Conservation (phyloP, 2,113 vertebrate species). For the Falco punctatus region DNA sequence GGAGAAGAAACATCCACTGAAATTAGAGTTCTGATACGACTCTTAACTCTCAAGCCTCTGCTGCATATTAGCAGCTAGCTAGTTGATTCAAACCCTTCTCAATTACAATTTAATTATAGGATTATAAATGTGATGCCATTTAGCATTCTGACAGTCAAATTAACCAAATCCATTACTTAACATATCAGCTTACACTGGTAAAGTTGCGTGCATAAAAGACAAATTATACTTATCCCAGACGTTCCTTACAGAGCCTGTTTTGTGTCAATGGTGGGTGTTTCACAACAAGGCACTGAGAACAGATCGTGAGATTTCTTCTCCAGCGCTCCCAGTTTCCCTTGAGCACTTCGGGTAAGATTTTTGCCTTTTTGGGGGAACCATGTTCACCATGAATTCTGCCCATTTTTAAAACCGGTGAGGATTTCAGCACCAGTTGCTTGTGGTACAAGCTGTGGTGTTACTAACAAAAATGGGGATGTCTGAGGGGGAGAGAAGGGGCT, state of each 20-base stretch:
- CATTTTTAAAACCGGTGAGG: neutral
- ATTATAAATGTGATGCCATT: conserved; percentile 8
- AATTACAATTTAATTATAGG: conserved; percentile 10
- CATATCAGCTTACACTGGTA: neutral
- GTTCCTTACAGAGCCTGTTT: neutral
- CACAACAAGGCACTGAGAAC: neutral
- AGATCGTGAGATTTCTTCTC: neutral
- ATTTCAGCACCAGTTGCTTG: neutral
- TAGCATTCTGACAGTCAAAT: conserved; percentile 40
- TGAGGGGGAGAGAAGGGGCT: neutral
- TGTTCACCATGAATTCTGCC: neutral
- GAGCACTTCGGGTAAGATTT: neutral
- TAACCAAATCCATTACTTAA: conserved; percentile 18
- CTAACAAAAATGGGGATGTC: neutral
- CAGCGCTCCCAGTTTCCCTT: neutral
- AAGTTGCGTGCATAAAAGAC: neutral
- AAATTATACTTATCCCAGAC: neutral
- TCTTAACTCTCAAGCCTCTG: neutral
- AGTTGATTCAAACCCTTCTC: neutral
- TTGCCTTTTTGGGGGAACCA: neutral
- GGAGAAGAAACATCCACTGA: neutral
- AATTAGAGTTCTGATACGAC: neutral
- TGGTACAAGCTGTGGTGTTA: neutral
- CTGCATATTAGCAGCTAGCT: neutral
- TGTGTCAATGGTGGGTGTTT: neutral